Base-by-base conservation (phyloP, 92 coral and sea anemone species). In the Umimayanthus chanpuru region DNA sequence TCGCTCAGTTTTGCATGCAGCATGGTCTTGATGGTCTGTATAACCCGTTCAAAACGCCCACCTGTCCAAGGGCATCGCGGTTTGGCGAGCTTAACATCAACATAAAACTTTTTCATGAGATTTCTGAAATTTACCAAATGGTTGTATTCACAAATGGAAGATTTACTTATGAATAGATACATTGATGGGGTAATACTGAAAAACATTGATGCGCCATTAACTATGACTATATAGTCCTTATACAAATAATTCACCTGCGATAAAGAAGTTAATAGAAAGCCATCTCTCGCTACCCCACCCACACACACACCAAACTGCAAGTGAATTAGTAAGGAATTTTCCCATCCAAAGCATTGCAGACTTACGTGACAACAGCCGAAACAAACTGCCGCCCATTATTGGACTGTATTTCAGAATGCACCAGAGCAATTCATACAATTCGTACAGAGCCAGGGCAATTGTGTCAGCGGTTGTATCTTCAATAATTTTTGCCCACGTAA, bases 21-120 rank as follows among this genome's bases (percentile, higher is more conserved):
- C 88, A 85, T 71, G 15, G 43, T 70, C 32, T 85, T 85, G 14
- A 85, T 25, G 14, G 88, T 72, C 20, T 85, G 88, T 7, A 85
- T 85, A 3, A 68, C 88, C n/a, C 81, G 73, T 36, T 85, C 88
- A 61, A 85, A 85, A 20, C 88, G 80, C 14, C 88, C 88, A 49
- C 88, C 88, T 28, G 80, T 85, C 81, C 88, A 85, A 1, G 88
- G 88, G 49, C 81, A 8, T 41, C 88, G 38, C 20, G 88, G 88
- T 76, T 85, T 85, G n/a, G 81, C 88, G 8, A 85, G 66, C 21
- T 85, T 85, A 4, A 85, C 50, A 16, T 85, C 79, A 10, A 85
- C 88, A 29, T 85, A 81, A 72, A 85, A 85, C 32, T 85, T 73
- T 2, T 50, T 0, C 56, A 50, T 50, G 14, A 50, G 56, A 50